These are phyloP conservation scores for Hystrix cristata DNA, from an alignment of 2,113 vertebrate species.

Conservation along the genomic window DNA sequence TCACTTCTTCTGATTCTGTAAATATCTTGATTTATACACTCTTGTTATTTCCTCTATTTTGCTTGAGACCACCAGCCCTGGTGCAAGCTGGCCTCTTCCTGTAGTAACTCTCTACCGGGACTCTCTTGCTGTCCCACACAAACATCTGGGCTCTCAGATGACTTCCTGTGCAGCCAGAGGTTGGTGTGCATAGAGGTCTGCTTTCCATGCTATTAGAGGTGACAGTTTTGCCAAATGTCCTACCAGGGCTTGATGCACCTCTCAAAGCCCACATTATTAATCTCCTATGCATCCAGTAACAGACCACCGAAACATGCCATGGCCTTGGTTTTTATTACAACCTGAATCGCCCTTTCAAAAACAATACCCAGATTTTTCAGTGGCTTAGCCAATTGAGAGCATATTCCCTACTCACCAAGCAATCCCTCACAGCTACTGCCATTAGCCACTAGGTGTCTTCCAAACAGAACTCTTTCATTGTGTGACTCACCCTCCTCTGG, in stretches of 20 bases:
- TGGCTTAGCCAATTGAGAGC: rapidly evolving
- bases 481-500: rapidly evolving
- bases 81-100: rapidly evolving
- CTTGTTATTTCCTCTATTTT: background rate
- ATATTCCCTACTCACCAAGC: background rate
- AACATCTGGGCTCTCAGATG: background rate
- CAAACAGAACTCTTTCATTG: rapidly evolving
- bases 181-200: rapidly evolving
- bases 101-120: too few relatives aligned
- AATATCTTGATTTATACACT: background rate
- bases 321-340: too few relatives aligned
- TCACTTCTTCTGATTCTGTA: background rate
- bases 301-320: rapidly evolving
- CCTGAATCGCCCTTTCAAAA: background rate
- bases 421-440: rapidly evolving
- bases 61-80: background rate
- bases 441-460: rapidly evolving
- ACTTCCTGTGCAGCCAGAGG: background rate
- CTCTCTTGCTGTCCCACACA: background rate
- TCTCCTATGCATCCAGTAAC: background rate
- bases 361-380: rapidly evolving
- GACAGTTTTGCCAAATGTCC: rapidly evolving
- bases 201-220: background rate
- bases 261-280: background rate
- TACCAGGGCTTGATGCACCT: background rate